phyloP scores from a whole-genome alignment of 2,797 vertebrate genomes.

The Chaenodraco wilsoni region DNA sequence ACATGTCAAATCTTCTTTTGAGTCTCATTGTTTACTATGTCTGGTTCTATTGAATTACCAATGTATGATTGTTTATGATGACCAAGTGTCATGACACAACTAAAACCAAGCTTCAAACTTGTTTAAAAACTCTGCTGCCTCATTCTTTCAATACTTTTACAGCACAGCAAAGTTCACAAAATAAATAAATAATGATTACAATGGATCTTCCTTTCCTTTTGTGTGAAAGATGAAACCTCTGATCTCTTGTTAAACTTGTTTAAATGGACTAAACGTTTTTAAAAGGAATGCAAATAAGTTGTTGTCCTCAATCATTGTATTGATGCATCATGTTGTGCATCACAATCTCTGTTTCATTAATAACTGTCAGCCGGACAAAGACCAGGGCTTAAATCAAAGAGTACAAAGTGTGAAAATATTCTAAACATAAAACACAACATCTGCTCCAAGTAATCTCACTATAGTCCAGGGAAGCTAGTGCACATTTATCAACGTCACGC shows the following conservation, averaged over 20 bases:
- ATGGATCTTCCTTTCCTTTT: slow-evolving; percentile 9
- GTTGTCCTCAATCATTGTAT: slow-evolving; percentile 43
- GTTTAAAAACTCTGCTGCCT: not conserved
- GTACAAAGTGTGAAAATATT: slow-evolving; percentile 46
- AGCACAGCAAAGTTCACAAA: slow-evolving; percentile 10
- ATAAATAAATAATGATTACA: slow-evolving; percentile 42
- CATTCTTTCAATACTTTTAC: not conserved
- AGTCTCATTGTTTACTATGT: slow-evolving; percentile 12
- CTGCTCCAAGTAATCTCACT: slow-evolving; percentile 45
- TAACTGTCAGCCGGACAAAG: slow-evolving; percentile 51
- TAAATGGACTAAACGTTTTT: not conserved
- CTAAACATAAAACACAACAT: slow-evolving; percentile 43
- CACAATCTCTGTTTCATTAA: slow-evolving; percentile 48
- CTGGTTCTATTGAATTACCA: slow-evolving; percentile 3
- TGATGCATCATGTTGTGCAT: slow-evolving; percentile 31
- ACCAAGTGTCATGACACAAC: not conserved
- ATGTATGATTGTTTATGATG: slow-evolving; percentile 11
- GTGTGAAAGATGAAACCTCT: not conserved
- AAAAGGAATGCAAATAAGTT: slow-evolving; percentile 35
- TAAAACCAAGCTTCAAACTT: not conserved
- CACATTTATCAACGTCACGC: slow-evolving; percentile 51
- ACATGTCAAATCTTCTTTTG: slow-evolving; percentile 6
- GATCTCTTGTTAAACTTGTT: no score
- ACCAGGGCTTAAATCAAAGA: slow-evolving; percentile 15
- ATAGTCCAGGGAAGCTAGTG: slow-evolving; percentile 20